Percentiles rank a stretch among this genome's conserved stretches.
phyloP scores from a whole-genome alignment of 2,797 vertebrate genomes.

The Malacoraja senta region DNA sequence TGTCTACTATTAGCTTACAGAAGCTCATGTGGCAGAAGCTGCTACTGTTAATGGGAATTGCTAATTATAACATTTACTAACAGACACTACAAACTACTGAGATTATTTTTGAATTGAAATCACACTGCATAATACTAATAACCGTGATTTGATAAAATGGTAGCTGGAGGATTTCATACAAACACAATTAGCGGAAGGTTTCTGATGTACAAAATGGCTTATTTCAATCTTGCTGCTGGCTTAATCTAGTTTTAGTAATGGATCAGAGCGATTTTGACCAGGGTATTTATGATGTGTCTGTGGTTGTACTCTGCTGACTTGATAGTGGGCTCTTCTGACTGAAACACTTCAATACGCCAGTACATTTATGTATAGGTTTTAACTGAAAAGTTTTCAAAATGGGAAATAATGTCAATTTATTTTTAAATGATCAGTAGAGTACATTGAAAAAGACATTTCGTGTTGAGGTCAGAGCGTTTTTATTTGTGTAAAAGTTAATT shows the following conservation, averaged over 20 bases:
- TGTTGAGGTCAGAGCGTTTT: not conserved
- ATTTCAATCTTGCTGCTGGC: not conserved
- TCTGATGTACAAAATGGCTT: not conserved
- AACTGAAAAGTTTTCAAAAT: not conserved
- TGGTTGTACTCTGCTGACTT: not conserved
- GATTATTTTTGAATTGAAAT: conserved; percentile 26
- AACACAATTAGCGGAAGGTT: not conserved
- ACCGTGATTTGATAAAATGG: conserved; percentile 29
- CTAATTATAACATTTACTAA: conserved; percentile 11
- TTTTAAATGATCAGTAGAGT: not conserved
- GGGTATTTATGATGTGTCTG: not conserved
- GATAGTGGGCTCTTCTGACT: not conserved
- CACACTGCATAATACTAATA: not conserved
- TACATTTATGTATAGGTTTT: not conserved
- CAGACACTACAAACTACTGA: not conserved
- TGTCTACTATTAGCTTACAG: not conserved
- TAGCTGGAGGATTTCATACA: not conserved
- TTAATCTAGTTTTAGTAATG: not conserved
- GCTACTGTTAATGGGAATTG: not conserved
- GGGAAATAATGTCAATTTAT: not conserved
- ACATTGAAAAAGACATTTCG: not conserved
- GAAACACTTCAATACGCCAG: not conserved
- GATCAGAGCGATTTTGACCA: not conserved
- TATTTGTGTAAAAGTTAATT: not conserved
- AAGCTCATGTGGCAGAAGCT: not conserved